Evolutionary conservation across 2,113 vertebrate genomes (phyloP), one percentile per base, ranked within the genome.

Genomic region (Strix aluco): DNA sequence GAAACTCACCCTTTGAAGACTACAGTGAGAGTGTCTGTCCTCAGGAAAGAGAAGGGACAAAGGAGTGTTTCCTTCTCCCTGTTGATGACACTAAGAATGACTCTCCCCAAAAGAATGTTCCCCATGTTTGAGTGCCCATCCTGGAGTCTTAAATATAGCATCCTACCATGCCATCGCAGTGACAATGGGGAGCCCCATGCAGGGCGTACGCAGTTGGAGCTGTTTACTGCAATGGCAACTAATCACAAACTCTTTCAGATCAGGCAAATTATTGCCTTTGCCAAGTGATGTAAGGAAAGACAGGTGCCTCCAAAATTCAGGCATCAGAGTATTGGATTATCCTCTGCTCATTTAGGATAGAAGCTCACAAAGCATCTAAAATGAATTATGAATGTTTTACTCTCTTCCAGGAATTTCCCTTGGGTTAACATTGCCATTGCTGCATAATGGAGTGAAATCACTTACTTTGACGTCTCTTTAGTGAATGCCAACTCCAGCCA

Each of bases 141-240:
- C 88, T 59, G 90, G 83, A 74, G 97, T 93, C 98, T 97, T 98
- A 98, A 98, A 98, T 98, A 98, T 97, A 98, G 98, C 97, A 87
- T 88, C 46, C 49, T 38, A 93, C 75, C 94, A 67, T 97, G 95
- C 89, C 91, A 95, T 71, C 65, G 59, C 74, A 11, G 58, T 96
- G 98, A 98, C 98, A 98, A 98, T 98, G 98, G 97, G 96, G 96
- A 88, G 94, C 91, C 73, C 90, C 67, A 14, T 51, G 83, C 66
- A 10, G 86, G 38, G 96, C 18, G 82, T 90, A 75, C 25, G 8
- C 65, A 44, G 13, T n/a, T 3, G 1, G 49, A 73, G 71, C 63
- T 42, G 30, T 49, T 63, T 30, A 7, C 74, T 65, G 86, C 52
- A 2, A 3, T 61, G 88, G 65, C 58, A 73, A 3, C 58, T 54